Evolutionary conservation across 2,888 invertebrate genomes (phyloP).

Genomic region (Gryllus longicercus): DNA sequence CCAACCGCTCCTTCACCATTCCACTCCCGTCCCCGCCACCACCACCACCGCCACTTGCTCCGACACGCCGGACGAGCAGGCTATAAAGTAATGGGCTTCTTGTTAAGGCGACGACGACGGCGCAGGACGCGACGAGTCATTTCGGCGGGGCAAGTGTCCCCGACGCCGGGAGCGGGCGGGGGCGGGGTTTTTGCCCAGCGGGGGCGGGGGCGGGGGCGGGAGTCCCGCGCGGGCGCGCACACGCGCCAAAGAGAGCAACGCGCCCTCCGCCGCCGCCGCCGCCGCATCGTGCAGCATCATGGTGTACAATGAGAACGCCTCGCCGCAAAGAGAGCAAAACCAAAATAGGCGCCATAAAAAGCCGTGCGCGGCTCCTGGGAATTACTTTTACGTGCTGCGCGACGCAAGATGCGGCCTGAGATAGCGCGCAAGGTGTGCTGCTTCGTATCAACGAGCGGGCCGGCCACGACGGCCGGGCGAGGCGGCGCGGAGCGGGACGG

Average conservation of each 20-base stretch:
- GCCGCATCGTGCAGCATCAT: constrained; percentile 9
- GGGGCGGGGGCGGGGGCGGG: not conserved
- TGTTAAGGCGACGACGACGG: not conserved
- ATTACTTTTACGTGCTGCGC: not conserved
- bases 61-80: not conserved
- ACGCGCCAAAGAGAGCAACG: constrained; percentile 10
- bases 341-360: constrained; percentile 10
- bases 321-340: constrained; percentile 1
- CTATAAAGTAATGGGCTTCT: constrained; percentile 17
- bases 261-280: not conserved
- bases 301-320: not conserved
- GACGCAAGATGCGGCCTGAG: not conserved
- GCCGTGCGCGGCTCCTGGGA: not conserved
- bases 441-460: not conserved
- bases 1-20: not conserved
- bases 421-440: constrained; percentile 9
- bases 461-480: not conserved
- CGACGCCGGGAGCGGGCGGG: not conserved
- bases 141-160: not conserved
- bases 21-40: not conserved
- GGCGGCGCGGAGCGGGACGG: not conserved
- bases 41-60: not conserved
- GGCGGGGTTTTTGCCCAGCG: not conserved
- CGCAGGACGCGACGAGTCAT: not conserved
- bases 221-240: not conserved